Base-by-base conservation (phyloP, 2,888 invertebrate species). In the Villa cingulata region DNA sequence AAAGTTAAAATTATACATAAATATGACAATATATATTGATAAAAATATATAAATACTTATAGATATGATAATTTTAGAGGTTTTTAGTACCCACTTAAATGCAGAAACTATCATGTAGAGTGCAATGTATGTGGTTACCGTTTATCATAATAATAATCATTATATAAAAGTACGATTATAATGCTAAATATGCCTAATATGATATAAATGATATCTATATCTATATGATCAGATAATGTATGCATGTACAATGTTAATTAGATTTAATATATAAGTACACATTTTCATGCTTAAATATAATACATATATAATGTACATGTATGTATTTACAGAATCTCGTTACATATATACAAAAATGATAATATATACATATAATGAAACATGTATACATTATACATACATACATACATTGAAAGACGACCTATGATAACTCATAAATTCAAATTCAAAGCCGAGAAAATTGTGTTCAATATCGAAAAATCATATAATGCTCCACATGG, bases 51-150 rank as follows among this genome's bases (percentile, higher is more conserved):
- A 32, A 32, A 32, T 14, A 32, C 29, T 32, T 32, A 14, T 32
- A 32, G 29, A 14, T 32, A 4, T 9, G 12, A 9, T 9, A 3
- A 32, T 12, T 12, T 12, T 32, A 12, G 9, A 27, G 29, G 7
- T 32, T 32, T 32, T 32, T 29, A 42, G 6, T 32, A 32, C 12
- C 29, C 29, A 43, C 46, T 48, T 51, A 51, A 51, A 51, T 48
- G 29, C 29, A 32, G 29, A 32, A 32, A 51, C 46, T 46, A 46
- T 48, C 48, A 46, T 48, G 46, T 39, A 20, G 48, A 40, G 43
- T 46, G 44, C 46, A 51, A 43, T 51, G 51, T 51, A 51, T 51
- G 51, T 44, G 51, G 51, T 51, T 37, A 36, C 46, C 51, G 48
- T 51, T 46, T 48, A 51, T 51, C 51, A 51, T 51, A 41, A 43